phyloP scores from a whole-genome alignment of 2,113 vertebrate genomes.

The Ceyx margarethae region DNA sequence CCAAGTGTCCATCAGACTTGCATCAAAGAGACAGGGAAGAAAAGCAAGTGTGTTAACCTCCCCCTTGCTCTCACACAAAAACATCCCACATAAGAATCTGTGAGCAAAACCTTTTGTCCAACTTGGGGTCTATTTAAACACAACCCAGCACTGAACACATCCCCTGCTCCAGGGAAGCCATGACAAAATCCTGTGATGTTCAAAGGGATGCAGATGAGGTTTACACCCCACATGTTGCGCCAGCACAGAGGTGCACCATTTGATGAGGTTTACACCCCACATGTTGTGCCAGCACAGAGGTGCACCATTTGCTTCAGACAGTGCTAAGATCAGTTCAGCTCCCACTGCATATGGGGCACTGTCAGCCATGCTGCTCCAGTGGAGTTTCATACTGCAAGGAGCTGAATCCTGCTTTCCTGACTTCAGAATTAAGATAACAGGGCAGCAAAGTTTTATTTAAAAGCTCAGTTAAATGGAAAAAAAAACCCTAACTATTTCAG shows the following conservation, averaged over 20 bases:
- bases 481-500: background rate
- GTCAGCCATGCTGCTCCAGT: background rate
- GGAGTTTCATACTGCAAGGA: background rate
- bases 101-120: background rate
- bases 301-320: background rate
- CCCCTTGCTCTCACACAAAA: background rate
- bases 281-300: background rate
- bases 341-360: fast-evolving
- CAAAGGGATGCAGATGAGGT: background rate
- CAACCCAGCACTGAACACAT: background rate
- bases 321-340: background rate
- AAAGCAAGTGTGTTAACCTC: background rate
- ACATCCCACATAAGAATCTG: background rate
- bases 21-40: background rate
- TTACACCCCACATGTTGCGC: background rate
- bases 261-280: background rate
- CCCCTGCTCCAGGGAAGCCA: background rate
- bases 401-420: background rate
- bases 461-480: background rate
- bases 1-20: background rate
- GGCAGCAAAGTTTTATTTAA: background rate
- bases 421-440: background rate
- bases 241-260: background rate
- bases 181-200: background rate
- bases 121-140: background rate